Evolutionary conservation across 2,113 vertebrate species (phyloP).

Genomic region (Actenoides hombroni): DNA sequence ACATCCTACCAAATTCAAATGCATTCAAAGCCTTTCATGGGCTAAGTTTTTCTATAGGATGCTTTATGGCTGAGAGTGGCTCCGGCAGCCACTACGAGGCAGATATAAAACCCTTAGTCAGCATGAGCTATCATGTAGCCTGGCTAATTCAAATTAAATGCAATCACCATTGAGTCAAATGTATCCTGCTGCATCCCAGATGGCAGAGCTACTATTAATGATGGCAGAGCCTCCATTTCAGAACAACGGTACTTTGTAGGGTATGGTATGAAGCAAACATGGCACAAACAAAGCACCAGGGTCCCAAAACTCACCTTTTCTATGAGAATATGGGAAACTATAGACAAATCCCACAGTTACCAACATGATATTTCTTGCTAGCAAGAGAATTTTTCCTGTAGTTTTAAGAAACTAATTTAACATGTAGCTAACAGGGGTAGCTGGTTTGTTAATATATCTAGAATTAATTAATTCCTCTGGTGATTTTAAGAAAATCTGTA

Average conservation of each 20-base stretch:
- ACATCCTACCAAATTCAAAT: neutral
- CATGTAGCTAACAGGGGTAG: neutral
- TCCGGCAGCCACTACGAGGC: neutral
- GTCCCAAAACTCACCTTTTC: neutral
- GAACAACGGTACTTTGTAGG: neutral
- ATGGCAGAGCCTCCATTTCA: neutral
- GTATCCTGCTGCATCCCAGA: neutral
- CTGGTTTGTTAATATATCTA: neutral
- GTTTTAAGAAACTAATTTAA: neutral
- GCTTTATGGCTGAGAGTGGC: neutral
- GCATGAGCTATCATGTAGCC: fast-evolving
- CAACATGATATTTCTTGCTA: neutral
- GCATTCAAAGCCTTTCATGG: neutral
- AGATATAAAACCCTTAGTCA: neutral
- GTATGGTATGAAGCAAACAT: neutral
- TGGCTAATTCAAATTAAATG: neutral
- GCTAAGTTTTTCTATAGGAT: neutral
- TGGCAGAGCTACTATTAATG: neutral
- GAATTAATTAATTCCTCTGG: neutral
- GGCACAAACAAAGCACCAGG: neutral
- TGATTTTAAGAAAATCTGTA: neutral
- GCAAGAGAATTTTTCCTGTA: neutral
- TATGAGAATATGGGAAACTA: neutral
- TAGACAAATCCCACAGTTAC: neutral
- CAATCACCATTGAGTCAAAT: neutral